These are phyloP conservation scores for Graphium colonna DNA, from an alignment of 2,888 invertebrate species.

Conservation along the genomic window DNA sequence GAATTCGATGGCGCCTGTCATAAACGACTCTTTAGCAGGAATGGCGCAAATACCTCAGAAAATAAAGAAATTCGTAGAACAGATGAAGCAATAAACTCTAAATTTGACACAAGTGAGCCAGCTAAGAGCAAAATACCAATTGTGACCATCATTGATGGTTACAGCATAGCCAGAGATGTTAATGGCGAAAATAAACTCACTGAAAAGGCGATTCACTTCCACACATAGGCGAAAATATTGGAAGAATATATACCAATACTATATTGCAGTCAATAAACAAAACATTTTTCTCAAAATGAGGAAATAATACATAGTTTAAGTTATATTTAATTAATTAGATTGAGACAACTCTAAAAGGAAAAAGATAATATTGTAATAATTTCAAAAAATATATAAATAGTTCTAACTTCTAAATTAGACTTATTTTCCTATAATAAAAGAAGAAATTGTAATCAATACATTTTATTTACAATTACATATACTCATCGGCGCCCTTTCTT, in stretches of 20 bases:
- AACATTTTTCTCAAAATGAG: too few species aligned
- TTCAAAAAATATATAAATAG: too few species aligned
- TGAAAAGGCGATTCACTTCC: constrained; percentile 56
- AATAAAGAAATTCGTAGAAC: constrained; percentile 60
- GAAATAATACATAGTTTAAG: too few species aligned
- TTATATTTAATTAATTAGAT: too few species aligned
- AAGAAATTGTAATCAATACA: too few species aligned
- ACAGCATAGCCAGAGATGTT: constrained; percentile 65
- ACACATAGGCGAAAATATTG: constrained; percentile 30
- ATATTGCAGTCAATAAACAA: too few species aligned
- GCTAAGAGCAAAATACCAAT: constrained; percentile 41
- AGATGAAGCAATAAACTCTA: constrained; percentile 54
- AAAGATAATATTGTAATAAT: too few species aligned
- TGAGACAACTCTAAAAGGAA: too few species aligned
- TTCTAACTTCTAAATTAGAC: too few species aligned
- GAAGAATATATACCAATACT: constrained; percentile 9
- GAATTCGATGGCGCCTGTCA: constrained; percentile 55
- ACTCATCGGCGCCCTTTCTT: constrained; percentile 73
- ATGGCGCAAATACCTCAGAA: constrained; percentile 63
- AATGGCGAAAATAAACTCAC: constrained; percentile 63
- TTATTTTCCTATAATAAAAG: too few species aligned
- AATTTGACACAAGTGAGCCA: constrained; percentile 20
- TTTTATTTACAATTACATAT: constrained; percentile 22
- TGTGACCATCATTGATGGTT: constrained; percentile 68
- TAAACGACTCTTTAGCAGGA: constrained; percentile 63